Base-by-base conservation (phyloP, 2,888 invertebrate genomes). In the Drosophila cracens region DNA sequence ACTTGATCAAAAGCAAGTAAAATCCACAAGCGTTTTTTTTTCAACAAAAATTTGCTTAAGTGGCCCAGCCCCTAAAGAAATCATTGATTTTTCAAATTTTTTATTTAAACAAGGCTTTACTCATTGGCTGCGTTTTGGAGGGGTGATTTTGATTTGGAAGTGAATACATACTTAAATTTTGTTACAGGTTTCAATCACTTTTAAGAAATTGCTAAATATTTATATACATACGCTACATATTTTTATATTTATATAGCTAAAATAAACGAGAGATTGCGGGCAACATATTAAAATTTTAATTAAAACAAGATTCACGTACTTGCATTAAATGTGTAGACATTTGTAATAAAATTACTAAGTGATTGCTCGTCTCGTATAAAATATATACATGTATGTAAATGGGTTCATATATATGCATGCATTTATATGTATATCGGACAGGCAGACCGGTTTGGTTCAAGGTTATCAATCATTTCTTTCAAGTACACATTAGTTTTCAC, bases 1-100 rank as follows among this genome's bases (percentile, higher is more conserved):
- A 87, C 89, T 87, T 89, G 87, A 89, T 87, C 88, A 87, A 89
- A 79, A 13, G 25, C 21, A 33, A 53, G 63, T 70, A 75, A 76
- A 87, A 76, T 76, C 79, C 69, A 77, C 68, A 72, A 87, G 54
- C 65, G 54, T 56, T 84, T 75, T 63, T 53, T 74, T 64, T 27
- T 27, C 40, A 53, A 36, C 61, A 31, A 66, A 68, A 63, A 61
- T 62, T 51, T 34, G 53, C 46, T 59, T 40, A 74, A 79, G 75
- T 79, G 64, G 53, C 27, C 52, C 71, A 43, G 54, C 25, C 56
- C 59, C 60, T 54, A 70, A 74, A 82, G 80, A 82, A 87, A 81
- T 82, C 79, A 82, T 82, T 81, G 85, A 77, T 81, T 84, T 77
- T 82, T 73, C 60, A 53, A 76, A 72, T 74, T 73, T 77, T 76